phyloP scores from a whole-genome alignment of 2,113 vertebrate species.

The Thymallus thymallus region DNA sequence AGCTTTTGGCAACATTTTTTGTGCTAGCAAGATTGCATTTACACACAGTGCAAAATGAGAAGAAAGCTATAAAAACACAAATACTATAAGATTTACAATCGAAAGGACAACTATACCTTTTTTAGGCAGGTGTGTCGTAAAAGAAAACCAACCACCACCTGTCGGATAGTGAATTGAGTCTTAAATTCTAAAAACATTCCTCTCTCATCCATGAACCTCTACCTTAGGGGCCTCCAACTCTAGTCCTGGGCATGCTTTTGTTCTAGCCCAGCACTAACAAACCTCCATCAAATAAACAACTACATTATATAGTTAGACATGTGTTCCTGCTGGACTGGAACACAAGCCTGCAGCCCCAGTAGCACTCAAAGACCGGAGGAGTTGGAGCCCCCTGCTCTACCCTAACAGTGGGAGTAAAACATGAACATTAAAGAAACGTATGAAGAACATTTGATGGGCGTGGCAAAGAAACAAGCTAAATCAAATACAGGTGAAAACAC shows the following conservation, averaged over 20 bases:
- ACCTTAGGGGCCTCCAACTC: conserved; percentile 4
- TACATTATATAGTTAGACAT: too few relatives aligned
- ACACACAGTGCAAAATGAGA: conserved; percentile 98
- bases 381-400: too few relatives aligned
- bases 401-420: conserved; percentile 32
- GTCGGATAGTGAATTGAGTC: conserved; percentile 62
- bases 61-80: conserved; percentile 78
- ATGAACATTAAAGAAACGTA: conserved; percentile 41
- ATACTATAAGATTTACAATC: conserved; percentile 86
- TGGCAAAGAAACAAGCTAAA: conserved; percentile 37
- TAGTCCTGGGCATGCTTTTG: too few relatives aligned
- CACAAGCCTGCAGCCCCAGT: too few relatives aligned
- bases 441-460: conserved; percentile 45
- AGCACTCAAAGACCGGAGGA: too few relatives aligned
- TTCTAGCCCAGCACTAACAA: too few relatives aligned
- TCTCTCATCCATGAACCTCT: conserved; percentile 52
- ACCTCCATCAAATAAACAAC: too few relatives aligned
- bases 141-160: conserved; percentile 52
- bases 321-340: too few relatives aligned
- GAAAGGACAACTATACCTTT: conserved; percentile 87
- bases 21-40: conserved; percentile 98
- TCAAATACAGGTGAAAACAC: conserved; percentile 48
- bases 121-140: conserved; percentile 76
- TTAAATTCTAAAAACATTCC: conserved; percentile 35
- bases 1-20: conserved; percentile 92